phyloP scores from a whole-genome alignment of 2,113 vertebrate species.

The Smithornis capensis region DNA sequence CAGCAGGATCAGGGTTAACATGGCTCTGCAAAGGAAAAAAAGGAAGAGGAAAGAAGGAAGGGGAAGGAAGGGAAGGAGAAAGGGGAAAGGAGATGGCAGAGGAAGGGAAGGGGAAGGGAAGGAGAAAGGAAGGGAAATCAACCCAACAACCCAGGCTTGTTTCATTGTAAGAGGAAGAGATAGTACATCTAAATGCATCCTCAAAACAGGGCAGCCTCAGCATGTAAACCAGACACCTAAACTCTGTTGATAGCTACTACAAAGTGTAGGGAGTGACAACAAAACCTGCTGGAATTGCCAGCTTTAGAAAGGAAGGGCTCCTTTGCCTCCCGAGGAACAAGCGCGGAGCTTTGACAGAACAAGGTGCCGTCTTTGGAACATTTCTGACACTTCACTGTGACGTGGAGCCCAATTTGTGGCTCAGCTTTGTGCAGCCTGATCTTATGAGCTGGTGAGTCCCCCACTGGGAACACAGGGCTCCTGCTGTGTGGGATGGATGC shows the following conservation, averaged over 20 bases:
- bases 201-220: background rate
- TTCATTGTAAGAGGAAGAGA: background rate
- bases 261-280: background rate
- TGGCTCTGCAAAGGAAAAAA: background rate
- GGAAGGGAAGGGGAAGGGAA: background rate
- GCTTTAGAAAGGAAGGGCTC: background rate
- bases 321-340: background rate
- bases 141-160: background rate
- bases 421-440: background rate
- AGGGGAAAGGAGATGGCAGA: background rate
- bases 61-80: background rate
- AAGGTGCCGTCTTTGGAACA: background rate
- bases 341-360: background rate
- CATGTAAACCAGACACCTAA: background rate
- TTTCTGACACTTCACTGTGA: background rate
- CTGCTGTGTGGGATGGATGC: background rate
- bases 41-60: background rate
- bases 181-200: background rate
- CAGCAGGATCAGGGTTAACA: background rate
- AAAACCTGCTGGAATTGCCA: background rate
- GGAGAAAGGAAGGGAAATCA: background rate
- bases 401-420: background rate
- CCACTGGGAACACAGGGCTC: background rate
- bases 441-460: fast-evolving
- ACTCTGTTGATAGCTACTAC: background rate